Conservation (phyloP, 2,888 invertebrate species). For the Acleris holmiana region DNA sequence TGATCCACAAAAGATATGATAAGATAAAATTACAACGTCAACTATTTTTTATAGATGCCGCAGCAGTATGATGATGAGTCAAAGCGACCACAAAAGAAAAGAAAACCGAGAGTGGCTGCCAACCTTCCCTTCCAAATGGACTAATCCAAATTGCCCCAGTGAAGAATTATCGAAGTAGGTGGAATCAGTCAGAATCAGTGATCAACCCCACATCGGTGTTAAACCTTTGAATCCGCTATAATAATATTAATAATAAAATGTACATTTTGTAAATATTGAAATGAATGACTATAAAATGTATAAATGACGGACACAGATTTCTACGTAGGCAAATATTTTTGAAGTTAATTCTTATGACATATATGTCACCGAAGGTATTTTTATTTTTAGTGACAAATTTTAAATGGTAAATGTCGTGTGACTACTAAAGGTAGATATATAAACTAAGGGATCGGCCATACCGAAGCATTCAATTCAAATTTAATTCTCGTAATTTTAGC, state of each 20-base stretch:
- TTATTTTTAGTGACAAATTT: neutral
- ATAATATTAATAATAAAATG: constrained; percentile 15
- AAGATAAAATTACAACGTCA: no score
- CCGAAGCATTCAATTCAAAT: no score
- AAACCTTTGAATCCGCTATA: neutral
- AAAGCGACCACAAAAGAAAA: constrained; percentile 60
- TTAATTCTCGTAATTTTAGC: no score
- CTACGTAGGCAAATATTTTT: constrained; percentile 2
- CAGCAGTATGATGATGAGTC: constrained; percentile 49
- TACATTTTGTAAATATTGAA: constrained; percentile 36
- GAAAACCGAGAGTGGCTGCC: constrained; percentile 74
- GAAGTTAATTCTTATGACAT: constrained; percentile 3
- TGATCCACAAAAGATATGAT: no score
- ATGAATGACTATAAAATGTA: constrained; percentile 20
- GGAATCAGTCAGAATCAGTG: constrained; percentile 33
- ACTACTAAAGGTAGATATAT: no score
- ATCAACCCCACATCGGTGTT: constrained; percentile 3
- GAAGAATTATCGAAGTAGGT: constrained; percentile 24
- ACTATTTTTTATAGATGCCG: constrained; percentile 43
- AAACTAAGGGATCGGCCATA: no score
- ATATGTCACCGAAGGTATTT: constrained; percentile 1
- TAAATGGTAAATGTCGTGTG: no score
- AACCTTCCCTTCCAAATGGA: constrained; percentile 76
- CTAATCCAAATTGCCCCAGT: constrained; percentile 43
- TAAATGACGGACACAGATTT: neutral